Evolutionary conservation across 2,113 vertebrate genomes (phyloP), one percentile per base, ranked within the genome.

Genomic region (Tylochromis polylepis): DNA sequence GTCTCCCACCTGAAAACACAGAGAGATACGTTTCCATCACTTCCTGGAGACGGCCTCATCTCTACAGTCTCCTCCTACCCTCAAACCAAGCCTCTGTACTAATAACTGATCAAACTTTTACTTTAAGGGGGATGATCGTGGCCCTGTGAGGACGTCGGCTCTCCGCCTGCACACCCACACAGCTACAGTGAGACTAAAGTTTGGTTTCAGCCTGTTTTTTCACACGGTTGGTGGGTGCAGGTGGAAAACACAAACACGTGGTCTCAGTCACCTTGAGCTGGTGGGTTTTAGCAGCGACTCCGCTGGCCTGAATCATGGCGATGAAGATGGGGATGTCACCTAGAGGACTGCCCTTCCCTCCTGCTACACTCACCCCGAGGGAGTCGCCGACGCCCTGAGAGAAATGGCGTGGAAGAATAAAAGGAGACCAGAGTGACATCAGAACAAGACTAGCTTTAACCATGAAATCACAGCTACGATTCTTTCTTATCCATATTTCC

Each of bases 221-320:
- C 67, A 72, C 5, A 75, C 29, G 16, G 43, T 51, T 75, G 67
- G 5, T 75, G 41, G 16, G 16, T 75, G 24, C 24, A 75, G 46
- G 70, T 49, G 70, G 70, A 31, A 51, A 46, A 36, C n/a, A n/a
- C 11, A 78, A 70, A 43, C 43, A 49, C 8, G 4, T 24, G 29
- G 20, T 16, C 8, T 16, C 59, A 18, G 18, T 87, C 20, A 87
- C 86, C 92, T 98, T 98, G 57, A 99, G 97, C 41, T 91, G 96
- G 24, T 98, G 97, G 2, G 98, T 98, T 2, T 97, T 97, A 16
- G 98, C 98, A 0, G 98, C 98, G 46, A 98, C 97, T 8, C 99
- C 99, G 0, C 95, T 98, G 93, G 98, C 98, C 91, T 99, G 98
- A 91, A 99, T 99, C 99, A 99, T 99, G 15, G 99, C 98, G 2